Percentiles rank a stretch among this genome's conserved stretches.
These are phyloP conservation scores for Diplodus puntazzo DNA, from an alignment of 2,797 vertebrate genomes.

Conservation along the genomic window DNA sequence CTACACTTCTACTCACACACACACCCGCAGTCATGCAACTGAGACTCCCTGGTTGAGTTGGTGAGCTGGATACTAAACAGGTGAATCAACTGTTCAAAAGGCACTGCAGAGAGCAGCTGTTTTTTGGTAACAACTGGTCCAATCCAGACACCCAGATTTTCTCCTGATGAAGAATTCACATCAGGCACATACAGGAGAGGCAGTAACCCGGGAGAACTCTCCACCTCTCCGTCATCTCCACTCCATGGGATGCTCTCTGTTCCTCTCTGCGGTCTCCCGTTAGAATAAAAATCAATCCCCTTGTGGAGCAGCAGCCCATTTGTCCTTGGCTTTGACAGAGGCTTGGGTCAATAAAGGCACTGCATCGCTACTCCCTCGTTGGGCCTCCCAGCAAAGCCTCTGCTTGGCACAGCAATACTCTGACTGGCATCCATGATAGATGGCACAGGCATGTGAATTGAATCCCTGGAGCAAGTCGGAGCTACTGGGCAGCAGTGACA, in stretches of 20 bases:
- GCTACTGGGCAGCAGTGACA: constrained; percentile 46
- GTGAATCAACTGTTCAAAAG: neutral
- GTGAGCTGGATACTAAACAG: constrained; percentile 30
- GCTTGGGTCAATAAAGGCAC: constrained; percentile 84
- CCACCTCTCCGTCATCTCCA: constrained; percentile 45
- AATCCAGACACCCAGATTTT: constrained; percentile 12
- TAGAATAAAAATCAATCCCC: constrained; percentile 79
- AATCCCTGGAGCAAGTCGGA: constrained; percentile 60
- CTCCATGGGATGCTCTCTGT: constrained; percentile 63
- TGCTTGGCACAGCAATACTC: constrained; percentile 82
- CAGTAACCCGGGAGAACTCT: constrained; percentile 34
- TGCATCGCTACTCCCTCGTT: constrained; percentile 70
- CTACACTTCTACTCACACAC: neutral
- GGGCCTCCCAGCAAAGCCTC: constrained; percentile 75
- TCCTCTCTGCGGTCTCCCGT: constrained; percentile 69
- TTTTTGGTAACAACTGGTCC: neutral
- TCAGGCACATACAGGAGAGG: constrained; percentile 20
- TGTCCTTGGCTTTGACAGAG: constrained; percentile 83
- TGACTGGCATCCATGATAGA: constrained; percentile 77
- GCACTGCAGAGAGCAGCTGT: no score
- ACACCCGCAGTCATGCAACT: constrained; percentile 22
- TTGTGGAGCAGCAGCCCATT: constrained; percentile 76
- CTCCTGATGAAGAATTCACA: constrained; percentile 50
- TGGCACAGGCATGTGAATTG: constrained; percentile 67
- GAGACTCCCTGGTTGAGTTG: neutral